Conservation (phyloP, 2,113 vertebrate genomes). For the Hemibagrus wyckioides region DNA sequence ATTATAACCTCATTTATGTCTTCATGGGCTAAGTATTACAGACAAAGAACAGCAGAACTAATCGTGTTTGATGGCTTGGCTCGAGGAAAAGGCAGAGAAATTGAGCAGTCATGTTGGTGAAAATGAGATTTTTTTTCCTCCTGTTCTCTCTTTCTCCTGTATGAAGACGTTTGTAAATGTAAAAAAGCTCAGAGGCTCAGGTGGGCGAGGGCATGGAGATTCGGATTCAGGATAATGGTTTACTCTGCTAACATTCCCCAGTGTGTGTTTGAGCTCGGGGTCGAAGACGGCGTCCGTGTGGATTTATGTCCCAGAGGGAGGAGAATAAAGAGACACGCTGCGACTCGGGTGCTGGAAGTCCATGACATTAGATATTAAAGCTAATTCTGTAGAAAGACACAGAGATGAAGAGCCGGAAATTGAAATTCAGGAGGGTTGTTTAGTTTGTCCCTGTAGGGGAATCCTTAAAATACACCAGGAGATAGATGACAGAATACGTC, state of each 20-base stretch:
- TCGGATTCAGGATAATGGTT: neutral
- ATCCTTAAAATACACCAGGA: neutral
- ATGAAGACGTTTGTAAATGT: neutral
- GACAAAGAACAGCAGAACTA: conserved; percentile 48
- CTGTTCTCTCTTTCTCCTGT: neutral
- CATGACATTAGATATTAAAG: conserved; percentile 9
- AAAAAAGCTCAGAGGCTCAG: neutral
- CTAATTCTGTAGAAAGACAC: neutral
- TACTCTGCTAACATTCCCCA: neutral
- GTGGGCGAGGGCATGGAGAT: neutral
- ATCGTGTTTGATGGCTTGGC: conserved; percentile 26
- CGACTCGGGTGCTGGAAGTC: neutral
- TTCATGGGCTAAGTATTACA: conserved; percentile 39
- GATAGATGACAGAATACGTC: too few species aligned
- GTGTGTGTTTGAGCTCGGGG: neutral
- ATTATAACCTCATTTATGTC: conserved; percentile 48
- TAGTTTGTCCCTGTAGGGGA: neutral
- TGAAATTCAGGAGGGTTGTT: neutral
- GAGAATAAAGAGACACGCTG: neutral
- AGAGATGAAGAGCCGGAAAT: neutral
- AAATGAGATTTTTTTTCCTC: conserved; percentile 6
- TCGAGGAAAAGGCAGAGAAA: conserved; percentile 25
- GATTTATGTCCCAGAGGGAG: neutral
- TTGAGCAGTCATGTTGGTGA: conserved; percentile 30
- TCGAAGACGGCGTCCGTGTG: neutral